Base-by-base conservation (phyloP, 2,888 invertebrate species). In the Clivina fossor region DNA sequence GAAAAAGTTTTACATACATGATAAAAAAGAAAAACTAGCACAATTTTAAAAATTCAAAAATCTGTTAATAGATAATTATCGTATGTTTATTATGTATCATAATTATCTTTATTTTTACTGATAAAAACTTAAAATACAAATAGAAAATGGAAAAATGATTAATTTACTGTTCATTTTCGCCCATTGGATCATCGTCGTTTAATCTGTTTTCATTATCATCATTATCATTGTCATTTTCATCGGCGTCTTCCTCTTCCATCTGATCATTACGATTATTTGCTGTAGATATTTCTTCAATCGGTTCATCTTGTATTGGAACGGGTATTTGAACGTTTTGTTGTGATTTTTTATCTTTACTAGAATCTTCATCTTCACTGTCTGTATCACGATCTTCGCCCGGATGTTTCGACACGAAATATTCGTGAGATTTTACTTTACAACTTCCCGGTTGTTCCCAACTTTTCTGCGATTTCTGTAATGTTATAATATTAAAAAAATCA, bases 331-430 rank as follows among this genome's bases (percentile, higher is more conserved):
- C 60, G 4, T 54, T 59, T 33, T 56, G 3, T 32, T 41, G 22
- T n/a, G n/a, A n/a, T n/a, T n/a, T n/a, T 50, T 56, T 60, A 38
- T 62, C 61, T 57, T 66, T 61, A 22, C 57, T 60, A 40, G 68
- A 61, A 13, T 68, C 69, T 57, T 81, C 80, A 60, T 82, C 81
- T 65, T 85, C 83, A 64, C 81, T 82, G 65, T 84, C 84, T 1
- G 78, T 78, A 58, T 81, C 80, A 22, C 80, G 73, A 58, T 78
- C 79, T 62, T 83, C 83, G 33, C 85, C 87, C 37, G 86, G 86
- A 75, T 87, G 85, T 35, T 79, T 76, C 1, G 84, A 80, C 48
- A 83, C 78, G 64, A 80, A 79, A 58, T 78, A 75, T 40, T 79
- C 75, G 18, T 85, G 83, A 55, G 75, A 75, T 38, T 75, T 74